Evolutionary conservation across 2,888 invertebrate genomes (phyloP), one percentile per base, ranked within the genome.

Genomic region (Amitus sp.): DNA sequence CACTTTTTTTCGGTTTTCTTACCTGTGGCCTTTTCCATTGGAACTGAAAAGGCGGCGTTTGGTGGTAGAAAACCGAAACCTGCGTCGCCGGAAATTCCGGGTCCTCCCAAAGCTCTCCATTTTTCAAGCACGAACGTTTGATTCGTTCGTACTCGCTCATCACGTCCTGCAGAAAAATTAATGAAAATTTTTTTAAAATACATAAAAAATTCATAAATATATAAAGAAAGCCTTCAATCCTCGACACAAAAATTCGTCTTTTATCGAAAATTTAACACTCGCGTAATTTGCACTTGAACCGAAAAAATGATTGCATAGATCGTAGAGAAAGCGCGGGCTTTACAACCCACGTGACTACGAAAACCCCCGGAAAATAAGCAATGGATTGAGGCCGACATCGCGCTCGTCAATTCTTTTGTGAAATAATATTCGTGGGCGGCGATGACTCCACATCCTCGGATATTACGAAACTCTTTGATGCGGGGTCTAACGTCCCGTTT

Each of bases 1-100:
- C n/a, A n/a, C n/a, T n/a, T n/a, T n/a, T n/a, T n/a, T n/a, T n/a
- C n/a, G n/a, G n/a, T 42, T 42, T 19, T 13, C 23, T 84, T 84
- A 93, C 93, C 87, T 89, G 90, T 1, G 93, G 90, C 72, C 96
- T 86, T 78, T 92, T 95, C 95, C 96, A 96, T 61, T 90, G 90
- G 77, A 96, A 96, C 75, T 93, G 90, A 82, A 95, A 95, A 0
- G 95, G 94, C n/a, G 95, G 95, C 10, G 94, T 94, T 83, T 95
- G 95, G 83, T 95, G 93, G 81, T 96, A 95, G 82, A 95, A 96
- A 5, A 95, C 94, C 1, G 95, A 95, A 3, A 91, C 85, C 83
- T 95, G 95, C 6, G 90, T 89, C 2, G 95, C 94, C 2, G 94
- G 92, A 83, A 96, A 96, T 82, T 95, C 95, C 0, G 93, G 92